These are phyloP conservation scores for Paramisgurnus dabryanus DNA, from an alignment of 2,113 vertebrate species.

Conservation along the genomic window DNA sequence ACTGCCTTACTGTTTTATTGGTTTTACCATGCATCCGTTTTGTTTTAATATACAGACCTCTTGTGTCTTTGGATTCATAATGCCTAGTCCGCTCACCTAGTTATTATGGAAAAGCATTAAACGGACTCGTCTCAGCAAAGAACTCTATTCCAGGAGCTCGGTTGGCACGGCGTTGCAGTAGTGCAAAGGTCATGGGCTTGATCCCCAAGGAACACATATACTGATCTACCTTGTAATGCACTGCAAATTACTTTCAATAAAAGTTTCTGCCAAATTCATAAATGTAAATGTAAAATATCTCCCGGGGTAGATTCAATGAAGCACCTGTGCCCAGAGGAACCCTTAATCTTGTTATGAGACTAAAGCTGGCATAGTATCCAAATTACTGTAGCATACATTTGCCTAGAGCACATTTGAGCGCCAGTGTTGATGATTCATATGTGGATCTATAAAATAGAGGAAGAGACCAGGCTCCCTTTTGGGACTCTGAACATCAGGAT, in stretches of 20 bases:
- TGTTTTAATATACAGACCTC: slow-evolving; percentile 30
- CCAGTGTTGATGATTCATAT: slow-evolving; percentile 28
- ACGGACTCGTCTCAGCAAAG: background rate
- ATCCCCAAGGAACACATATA: too few relatives aligned
- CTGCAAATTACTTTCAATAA: too few relatives aligned
- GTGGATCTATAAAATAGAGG: background rate
- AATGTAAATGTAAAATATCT: too few relatives aligned
- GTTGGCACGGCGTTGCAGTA: too few relatives aligned
- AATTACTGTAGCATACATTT: slow-evolving; percentile 43
- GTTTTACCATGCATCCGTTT: slow-evolving; percentile 34
- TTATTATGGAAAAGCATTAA: background rate
- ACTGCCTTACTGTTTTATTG: slow-evolving; percentile 29
- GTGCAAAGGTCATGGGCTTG: too few relatives aligned
- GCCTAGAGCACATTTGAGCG: background rate
- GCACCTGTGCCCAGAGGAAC: slow-evolving; percentile 21
- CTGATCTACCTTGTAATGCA: too few relatives aligned
- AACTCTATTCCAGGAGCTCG: too few relatives aligned
- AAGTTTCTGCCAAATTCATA: too few relatives aligned
- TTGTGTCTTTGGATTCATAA: slow-evolving; percentile 19
- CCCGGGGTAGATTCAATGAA: background rate
- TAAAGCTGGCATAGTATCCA: slow-evolving; percentile 13
- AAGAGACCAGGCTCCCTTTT: slow-evolving; percentile 41
- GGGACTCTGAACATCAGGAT: slow-evolving; percentile 40
- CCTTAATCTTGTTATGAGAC: slow-evolving; percentile 41
- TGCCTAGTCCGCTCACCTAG: background rate